phyloP scores from a whole-genome alignment of 2,888 invertebrate genomes.

The Ochropleura leucogaster region DNA sequence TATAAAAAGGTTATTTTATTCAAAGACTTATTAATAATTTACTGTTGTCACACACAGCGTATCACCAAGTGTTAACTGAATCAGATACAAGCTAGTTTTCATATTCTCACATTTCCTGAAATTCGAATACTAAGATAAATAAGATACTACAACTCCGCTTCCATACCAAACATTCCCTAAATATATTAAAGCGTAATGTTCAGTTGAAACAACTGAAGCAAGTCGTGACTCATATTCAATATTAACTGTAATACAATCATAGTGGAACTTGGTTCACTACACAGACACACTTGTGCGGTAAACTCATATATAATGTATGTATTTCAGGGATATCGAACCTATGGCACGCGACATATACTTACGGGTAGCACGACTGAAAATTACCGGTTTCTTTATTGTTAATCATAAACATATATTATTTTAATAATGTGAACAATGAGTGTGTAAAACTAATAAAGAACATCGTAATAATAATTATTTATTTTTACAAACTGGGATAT shows the following conservation, averaged over 20 bases:
- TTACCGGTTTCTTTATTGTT: neutral
- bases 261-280: conserved; percentile 31
- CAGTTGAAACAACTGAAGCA: conserved; percentile 29
- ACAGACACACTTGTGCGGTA: conserved; percentile 16
- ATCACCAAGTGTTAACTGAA: neutral
- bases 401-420: no score
- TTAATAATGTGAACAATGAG: no score
- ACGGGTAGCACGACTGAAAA: neutral
- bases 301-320: conserved; percentile 19
- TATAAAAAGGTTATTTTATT: neutral
- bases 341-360: neutral
- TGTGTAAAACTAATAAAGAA: no score
- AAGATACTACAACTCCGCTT: neutral
- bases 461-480: no score
- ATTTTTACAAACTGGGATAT: no score
- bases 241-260: conserved; percentile 38
- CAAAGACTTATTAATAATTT: neutral
- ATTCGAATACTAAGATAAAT: conserved; percentile 12
- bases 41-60: neutral
- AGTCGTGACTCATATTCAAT: conserved; percentile 45
- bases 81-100: neutral
- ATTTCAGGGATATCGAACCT: conserved; percentile 11
- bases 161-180: conserved; percentile 22
- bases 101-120: conserved; percentile 4
- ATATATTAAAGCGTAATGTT: conserved; percentile 30